Evolutionary conservation across 30 jellyfish, hydroid and myxozoan genomes (phyloP), one percentile per base, ranked within the genome.

Genomic region (Mastigias papua): DNA sequence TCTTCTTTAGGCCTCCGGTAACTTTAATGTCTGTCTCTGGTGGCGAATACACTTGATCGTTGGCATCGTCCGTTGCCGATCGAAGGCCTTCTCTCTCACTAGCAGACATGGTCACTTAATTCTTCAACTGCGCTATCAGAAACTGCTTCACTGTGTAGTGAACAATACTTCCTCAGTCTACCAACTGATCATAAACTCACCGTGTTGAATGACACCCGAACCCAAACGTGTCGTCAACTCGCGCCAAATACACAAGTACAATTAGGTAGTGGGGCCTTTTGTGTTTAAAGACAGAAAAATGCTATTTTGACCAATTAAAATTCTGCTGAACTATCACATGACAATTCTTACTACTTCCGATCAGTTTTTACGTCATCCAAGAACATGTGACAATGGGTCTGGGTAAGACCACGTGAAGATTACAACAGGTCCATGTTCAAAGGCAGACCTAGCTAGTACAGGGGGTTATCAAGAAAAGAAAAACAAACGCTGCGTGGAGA

Each of bases 11-110:
- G 48, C 92, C 92, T 33, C 88, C 97, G 7, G 79, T 20, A 3
- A 61, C 69, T 50, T 57, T 57, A 48, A 83, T 83, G 51, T 83
- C 92, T 5, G 92, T 42, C 62, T 83, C 92, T 54, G 92, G 92
- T 25, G 92, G 92, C 6, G 92, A 69, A 34, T 83, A 83, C 48
- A 83, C 92, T 54, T 61, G 69, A 17, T 83, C 92, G n/a, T 30
- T 61, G 15, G 80, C 92, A 83, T 83, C 92, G 62, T 83, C 92
- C 11, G 86, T 83, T 61, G 92, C 92, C 69, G 92, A 37, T 16
- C 92, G 92, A 34, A 83, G 86, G 85, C 92, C 92, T 70, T 83
- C 92, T 57, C 76, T 51, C 37, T 83, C 92, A 16, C 92, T 71
- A 42, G 63, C 86, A 83, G 86, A 67, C 92, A 83, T 83, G 34